phyloP scores from a whole-genome alignment of 2,797 vertebrate species.

The Yasuhikotakia modesta region DNA sequence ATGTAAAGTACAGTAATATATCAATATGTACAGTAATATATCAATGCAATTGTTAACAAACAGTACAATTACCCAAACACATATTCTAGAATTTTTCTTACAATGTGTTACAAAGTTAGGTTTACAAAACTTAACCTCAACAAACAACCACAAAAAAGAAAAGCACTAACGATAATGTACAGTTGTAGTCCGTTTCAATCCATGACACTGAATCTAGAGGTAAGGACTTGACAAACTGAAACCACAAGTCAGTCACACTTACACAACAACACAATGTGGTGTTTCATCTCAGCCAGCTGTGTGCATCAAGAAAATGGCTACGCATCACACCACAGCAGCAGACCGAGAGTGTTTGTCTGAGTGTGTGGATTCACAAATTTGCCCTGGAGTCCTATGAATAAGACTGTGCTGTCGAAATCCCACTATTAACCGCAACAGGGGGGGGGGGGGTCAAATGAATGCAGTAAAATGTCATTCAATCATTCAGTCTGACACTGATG shows the following conservation, averaged over 20 bases:
- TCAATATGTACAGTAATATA: too few species aligned
- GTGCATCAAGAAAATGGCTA: conserved; percentile 22
- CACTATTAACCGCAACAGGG: conserved; percentile 6
- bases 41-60: too few species aligned
- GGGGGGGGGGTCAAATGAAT: conserved; percentile 26
- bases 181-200: conserved; percentile 8
- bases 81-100: too few species aligned
- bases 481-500: conserved; percentile 50
- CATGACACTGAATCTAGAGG: conserved; percentile 13
- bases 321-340: conserved; percentile 8
- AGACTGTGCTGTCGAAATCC: conserved; percentile 45
- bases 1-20: too few species aligned
- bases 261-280: conserved; percentile 15
- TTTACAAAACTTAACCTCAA: not conserved
- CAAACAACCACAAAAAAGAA: not conserved
- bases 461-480: conserved; percentile 44
- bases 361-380: conserved; percentile 36
- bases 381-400: conserved; percentile 40
- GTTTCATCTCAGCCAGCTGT: conserved; percentile 39
- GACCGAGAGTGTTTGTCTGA: not conserved
- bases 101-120: too few species aligned
- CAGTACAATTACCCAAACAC: too few species aligned
- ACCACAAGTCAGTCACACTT: conserved; percentile 42
- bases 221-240: conserved; percentile 41
- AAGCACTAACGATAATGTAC: not conserved